Evolutionary conservation across 1,140 invertebrate genomes (phyloP), one percentile per base, ranked within the genome.

Genomic region (Trichomalopsis sarcophagae): DNA sequence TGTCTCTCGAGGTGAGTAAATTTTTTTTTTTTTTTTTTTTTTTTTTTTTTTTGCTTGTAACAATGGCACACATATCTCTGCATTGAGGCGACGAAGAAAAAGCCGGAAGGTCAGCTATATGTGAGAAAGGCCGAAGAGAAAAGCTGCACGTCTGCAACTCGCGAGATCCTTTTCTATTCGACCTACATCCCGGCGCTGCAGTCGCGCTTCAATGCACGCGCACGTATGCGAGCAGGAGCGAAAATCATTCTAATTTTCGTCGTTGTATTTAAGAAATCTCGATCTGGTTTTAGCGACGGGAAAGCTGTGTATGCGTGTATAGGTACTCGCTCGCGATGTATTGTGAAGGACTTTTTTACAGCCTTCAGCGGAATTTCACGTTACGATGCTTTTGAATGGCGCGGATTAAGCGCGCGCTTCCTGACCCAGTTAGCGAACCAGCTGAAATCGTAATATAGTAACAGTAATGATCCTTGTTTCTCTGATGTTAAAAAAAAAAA

Each of bases 1-100:
- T 97, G 33, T 94, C 95, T 86, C 94, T 98, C 44, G 94, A 97
- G 90, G 96, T 97, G 87, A 84, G 55, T 44, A 9, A 44, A 11
- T 44, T 10, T 30, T 7, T 6, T 68, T 83, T 83, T 83, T 10
- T 30, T 7, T 6, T 68, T 83, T 83, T 83, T 77, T 6, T 68
- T 83, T 83, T 83, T 10, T 30, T 7, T 6, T 68, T 83, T 83
- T 83, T 77, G 27, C 55, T 78, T 69, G 50, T 36, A 76, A 21
- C 17, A 23, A 27, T 27, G 36, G 47, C 30, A 82, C 21, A 83
- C 33, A 71, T 83, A 69, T 75, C 27, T 27, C 1, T 27, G 17
- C 17, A 77, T 83, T 83, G 47, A 62, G 17, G 21, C 2, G 6
- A 17, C 11, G 55, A 62, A 10, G 40, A 82, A 66, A 77, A 77